These are phyloP conservation scores for Euglossa dilemma DNA, from an alignment of 1,140 invertebrate genomes.

Conservation along the genomic window DNA sequence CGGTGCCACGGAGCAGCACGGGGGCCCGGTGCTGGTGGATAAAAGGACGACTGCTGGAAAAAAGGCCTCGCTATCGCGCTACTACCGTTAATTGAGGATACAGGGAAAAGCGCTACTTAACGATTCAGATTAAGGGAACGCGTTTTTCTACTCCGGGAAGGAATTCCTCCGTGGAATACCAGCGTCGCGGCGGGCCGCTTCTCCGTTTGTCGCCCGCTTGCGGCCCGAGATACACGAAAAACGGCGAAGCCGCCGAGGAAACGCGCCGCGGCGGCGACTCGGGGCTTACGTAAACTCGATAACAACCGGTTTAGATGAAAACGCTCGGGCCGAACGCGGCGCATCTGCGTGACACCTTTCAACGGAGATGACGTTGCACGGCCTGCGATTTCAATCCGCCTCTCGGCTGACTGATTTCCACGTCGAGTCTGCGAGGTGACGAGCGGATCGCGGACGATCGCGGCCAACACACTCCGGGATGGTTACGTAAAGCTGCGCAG, in stretches of 20 bases:
- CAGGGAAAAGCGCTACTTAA: conserved; percentile 29
- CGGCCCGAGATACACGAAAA: not conserved
- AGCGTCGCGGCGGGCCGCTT: not conserved
- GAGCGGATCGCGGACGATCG: conserved; percentile 11
- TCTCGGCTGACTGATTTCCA: conserved; percentile 35
- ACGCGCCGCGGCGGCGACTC: not conserved
- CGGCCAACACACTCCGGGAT: not conserved
- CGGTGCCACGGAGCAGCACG: conserved; percentile 13
- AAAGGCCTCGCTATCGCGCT: conserved; percentile 26
- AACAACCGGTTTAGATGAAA: not conserved
- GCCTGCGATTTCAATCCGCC: conserved; percentile 43
- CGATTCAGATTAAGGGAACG: conserved; percentile 35
- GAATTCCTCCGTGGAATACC: conserved; percentile 1
- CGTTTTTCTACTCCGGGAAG: conserved; percentile 23
- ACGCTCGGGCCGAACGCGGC: not conserved
- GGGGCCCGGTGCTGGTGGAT: conserved; percentile 30
- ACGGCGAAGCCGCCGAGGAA: too few relatives aligned
- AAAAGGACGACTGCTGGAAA: conserved; percentile 32
- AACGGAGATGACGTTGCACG: not conserved
- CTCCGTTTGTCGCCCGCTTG: not conserved
- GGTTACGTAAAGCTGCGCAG: conserved; percentile 51
- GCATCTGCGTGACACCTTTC: not conserved
- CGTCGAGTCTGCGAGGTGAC: not conserved
- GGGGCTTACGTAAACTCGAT: not conserved
- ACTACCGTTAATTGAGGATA: conserved; percentile 43